phyloP scores from a whole-genome alignment of 2,888 invertebrate species.

The Scrobipalpa costella region DNA sequence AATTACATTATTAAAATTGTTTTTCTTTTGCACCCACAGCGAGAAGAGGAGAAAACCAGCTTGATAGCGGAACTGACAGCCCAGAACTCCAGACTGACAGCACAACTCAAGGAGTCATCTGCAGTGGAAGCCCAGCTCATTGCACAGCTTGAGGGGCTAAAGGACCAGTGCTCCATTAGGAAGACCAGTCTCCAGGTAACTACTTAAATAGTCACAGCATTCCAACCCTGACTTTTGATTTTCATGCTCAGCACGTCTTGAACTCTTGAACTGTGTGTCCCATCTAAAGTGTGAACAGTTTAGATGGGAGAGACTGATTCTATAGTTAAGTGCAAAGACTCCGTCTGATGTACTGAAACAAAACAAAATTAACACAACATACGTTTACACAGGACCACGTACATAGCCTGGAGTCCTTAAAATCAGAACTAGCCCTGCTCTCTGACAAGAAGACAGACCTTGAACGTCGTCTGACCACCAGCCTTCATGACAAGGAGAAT shows the following conservation, averaged over 20 bases:
- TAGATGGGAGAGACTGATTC: too few relatives aligned
- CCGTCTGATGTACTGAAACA: too few relatives aligned
- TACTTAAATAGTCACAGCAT: background rate
- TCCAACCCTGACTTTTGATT: too few relatives aligned
- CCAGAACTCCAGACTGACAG: constrained; percentile 92
- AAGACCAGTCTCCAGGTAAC: constrained; percentile 86
- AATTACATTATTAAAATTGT: too few relatives aligned
- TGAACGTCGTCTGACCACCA: constrained; percentile 88
- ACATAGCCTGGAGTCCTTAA: constrained; percentile 91
- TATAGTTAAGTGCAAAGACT: too few relatives aligned
- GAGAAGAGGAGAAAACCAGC: constrained; percentile 89
- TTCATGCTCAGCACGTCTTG: too few relatives aligned
- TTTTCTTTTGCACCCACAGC: constrained; percentile 61
- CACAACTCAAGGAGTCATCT: constrained; percentile 92
- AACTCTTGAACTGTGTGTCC: too few relatives aligned
- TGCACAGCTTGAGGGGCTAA: constrained; percentile 89
- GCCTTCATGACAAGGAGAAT: constrained; percentile 90
- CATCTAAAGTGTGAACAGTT: too few relatives aligned
- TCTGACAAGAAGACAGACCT: constrained; percentile 91
- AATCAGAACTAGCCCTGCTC: constrained; percentile 92
- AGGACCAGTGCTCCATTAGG: constrained; percentile 91
- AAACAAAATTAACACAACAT: background rate
- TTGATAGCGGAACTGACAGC: constrained; percentile 92
- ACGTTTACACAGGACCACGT: constrained; percentile 87
- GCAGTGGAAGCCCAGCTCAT: constrained; percentile 89